Evolutionary conservation across 1,140 invertebrate genomes (phyloP).

Genomic region (Physella acuta): DNA sequence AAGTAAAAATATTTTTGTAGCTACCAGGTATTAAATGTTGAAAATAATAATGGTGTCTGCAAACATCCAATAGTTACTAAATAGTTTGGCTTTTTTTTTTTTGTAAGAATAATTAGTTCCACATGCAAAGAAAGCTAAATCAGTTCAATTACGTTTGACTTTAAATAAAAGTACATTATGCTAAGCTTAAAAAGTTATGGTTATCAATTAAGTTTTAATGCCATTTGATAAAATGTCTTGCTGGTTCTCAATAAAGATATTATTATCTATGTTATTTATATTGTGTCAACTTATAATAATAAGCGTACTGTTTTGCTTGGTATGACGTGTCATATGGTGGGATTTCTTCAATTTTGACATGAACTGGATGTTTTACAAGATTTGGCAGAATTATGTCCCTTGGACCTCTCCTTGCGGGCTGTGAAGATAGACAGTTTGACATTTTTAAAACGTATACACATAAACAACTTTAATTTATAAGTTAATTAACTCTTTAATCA

Average conservation of each 20-base stretch:
- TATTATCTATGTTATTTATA: neutral
- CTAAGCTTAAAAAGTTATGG: neutral
- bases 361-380: slow-evolving; percentile 4
- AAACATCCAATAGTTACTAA: neutral
- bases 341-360: neutral
- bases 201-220: neutral
- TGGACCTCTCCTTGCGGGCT: slow-evolving; percentile 11
- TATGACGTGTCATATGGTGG: neutral
- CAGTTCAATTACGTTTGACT: neutral
- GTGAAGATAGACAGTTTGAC: neutral
- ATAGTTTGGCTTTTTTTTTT: neutral
- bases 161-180: neutral
- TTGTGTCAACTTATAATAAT: neutral
- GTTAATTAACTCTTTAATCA: neutral
- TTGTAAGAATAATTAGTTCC: neutral
- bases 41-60: neutral
- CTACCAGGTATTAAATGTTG: neutral
- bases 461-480: neutral
- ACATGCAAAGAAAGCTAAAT: neutral
- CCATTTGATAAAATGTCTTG: neutral
- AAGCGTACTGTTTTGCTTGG: slow-evolving; percentile 8
- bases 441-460: neutral
- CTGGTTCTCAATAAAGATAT: neutral
- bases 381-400: slow-evolving; percentile 13
- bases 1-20: neutral